Conservation (phyloP, 2,797 vertebrate genomes). For the Sebastes taczanowskii region DNA sequence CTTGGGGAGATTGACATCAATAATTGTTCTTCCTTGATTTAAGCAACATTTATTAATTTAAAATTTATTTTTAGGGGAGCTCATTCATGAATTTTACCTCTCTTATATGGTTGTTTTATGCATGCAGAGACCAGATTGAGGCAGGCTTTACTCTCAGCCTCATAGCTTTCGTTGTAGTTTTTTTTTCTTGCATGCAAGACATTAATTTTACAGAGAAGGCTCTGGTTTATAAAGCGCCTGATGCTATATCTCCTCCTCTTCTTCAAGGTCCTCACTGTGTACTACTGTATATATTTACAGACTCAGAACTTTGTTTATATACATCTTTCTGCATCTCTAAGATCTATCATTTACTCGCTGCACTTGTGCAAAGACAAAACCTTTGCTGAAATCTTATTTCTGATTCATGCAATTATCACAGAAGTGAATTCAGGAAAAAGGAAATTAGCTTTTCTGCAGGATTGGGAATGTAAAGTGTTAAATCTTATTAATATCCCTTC, state of each 20-base stretch:
- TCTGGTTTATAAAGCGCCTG: too few species aligned
- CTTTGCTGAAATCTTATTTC: neutral
- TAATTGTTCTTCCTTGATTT: neutral
- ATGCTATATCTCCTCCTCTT: neutral
- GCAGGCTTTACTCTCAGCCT: neutral
- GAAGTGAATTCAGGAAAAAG: neutral
- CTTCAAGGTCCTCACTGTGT: neutral
- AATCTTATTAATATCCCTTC: neutral
- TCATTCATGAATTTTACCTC: fast-evolving
- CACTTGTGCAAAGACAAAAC: neutral
- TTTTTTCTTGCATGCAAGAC: neutral
- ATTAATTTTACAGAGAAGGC: neutral
- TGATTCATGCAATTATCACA: neutral
- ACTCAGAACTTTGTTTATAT: neutral
- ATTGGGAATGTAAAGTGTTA: neutral
- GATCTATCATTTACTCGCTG: neutral
- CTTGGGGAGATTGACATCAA: neutral
- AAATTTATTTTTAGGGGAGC: too few species aligned
- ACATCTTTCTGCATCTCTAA: neutral
- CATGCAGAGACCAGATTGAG: neutral
- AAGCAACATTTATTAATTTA: neutral
- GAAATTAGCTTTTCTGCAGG: neutral
- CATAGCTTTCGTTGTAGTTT: neutral
- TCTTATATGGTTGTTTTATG: neutral
- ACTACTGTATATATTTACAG: neutral